Base-by-base conservation (phyloP, 2,888 invertebrate species). In the Dynastes grantii region DNA sequence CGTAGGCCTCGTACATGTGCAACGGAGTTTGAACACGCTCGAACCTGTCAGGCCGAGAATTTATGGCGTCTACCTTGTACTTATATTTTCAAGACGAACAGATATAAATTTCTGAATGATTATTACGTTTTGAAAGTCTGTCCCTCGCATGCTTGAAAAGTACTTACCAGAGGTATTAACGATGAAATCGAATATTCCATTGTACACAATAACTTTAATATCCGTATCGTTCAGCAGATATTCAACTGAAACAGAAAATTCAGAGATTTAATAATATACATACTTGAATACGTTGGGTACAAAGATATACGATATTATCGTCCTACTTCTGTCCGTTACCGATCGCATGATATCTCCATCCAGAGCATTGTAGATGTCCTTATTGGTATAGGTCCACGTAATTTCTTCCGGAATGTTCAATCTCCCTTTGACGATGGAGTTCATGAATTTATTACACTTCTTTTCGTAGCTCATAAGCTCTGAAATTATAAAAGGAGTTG, bases 291-390 rank as follows among this genome's bases (percentile, higher is more conserved):
- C 45, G 11, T 45, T 45, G 45, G 6, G 45, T 2, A 45, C n/a
- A 22, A 55, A 55, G 4, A 55, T 55, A 45, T 45, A 45, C 13
- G 55, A 55, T 55, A 55, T 55, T 55, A 22, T 6, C 55, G n/a
- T 77, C 80, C 79, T 83, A 85, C 85, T 82, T 78, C 81, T 81
- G 27, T 77, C 75, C 8, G 92, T 92, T 40, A 93, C 95, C 0
- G 96, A 95, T 85, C 93, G 94, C 95, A 96, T 95, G 84, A 95
- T 95, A 85, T 96, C 96, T 11, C 84, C 91, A 16, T 87, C 85
- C 63, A 94, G 90, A 37, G 89, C 87, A 58, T 86, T 84, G 85
- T 95, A 95, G 0, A 95, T 95, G 0, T 82, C 79, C 9, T 84
- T 81, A 11, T 92, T 91, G 84, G 93, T 92, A 0, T 90, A 90